Evolutionary conservation across 2,888 invertebrate species (phyloP), one percentile per base, ranked within the genome.

Genomic region (Julus scandinavius): DNA sequence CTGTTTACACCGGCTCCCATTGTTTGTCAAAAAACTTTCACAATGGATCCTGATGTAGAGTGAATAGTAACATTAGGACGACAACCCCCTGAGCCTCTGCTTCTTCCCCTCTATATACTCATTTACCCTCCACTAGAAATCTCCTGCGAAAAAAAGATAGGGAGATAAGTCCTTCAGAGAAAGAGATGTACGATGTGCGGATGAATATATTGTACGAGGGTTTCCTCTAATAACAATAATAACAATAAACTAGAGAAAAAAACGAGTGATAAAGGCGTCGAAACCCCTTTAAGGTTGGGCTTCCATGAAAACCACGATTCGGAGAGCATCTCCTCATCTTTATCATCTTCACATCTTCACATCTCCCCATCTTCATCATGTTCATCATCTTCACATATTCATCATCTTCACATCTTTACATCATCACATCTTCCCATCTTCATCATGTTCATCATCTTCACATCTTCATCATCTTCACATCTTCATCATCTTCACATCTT

Each of bases 1-100:
- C 80, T 80, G 80, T 80, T 80, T 80, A 80, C 80, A 38, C 38
- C 38, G 80, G 80, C 38, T 38, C 80, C 80, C 80, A 80, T 80
- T 80, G 80, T 80, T 80, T 80, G 80, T 80, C 80, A 80, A 38
- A 38, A 80, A 80, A 80, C 80, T 80, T 29, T 29, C 38, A 80
- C 80, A 80, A 80, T 80, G 80, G 80, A 80, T 80, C 80, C 80
- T 80, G 80, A 80, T 80, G 80, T 80, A 80, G 80, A 80, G 80
- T 80, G 80, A 80, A 80, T 80, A 38, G 80, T 80, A 80, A 80
- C 80, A 80, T 80, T 80, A 80, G 80, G 80, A 80, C 11, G 80
- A 38, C 6, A 38, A 20, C 38, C 80, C 80, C 80, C 38, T 7
- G 45, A 45, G 45, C 45, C 5, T 45, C 45, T 45, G 29, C 29